A percentile compares a stretch with the other conserved stretches of the same genome.
Evolutionary conservation across 2,113 vertebrate genomes (phyloP).

Genomic region (Seriola rivoliana): DNA sequence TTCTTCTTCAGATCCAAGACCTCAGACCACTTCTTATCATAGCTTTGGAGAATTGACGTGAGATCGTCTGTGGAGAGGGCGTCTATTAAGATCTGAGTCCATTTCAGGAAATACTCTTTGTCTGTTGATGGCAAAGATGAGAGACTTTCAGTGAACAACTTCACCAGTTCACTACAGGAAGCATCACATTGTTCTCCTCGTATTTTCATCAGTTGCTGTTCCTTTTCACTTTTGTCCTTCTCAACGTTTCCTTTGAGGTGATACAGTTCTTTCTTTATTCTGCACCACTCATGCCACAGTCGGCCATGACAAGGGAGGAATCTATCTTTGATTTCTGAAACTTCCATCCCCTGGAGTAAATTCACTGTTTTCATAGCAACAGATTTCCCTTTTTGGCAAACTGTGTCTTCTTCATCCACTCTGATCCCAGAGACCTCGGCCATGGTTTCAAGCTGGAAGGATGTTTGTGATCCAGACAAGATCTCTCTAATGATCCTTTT

Average conservation of each 20-base stretch:
- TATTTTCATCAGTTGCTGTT: constrained; percentile 71
- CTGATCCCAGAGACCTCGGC: constrained; percentile 53
- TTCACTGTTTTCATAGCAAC: constrained; percentile 45
- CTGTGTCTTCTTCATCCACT: constrained; percentile 70
- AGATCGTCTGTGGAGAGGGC: constrained; percentile 54
- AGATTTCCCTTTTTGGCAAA: constrained; percentile 64
- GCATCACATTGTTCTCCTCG: constrained; percentile 65
- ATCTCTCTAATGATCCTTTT: constrained; percentile 55
- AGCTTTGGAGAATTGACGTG: constrained; percentile 36
- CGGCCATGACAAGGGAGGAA: constrained; percentile 69
- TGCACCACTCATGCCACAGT: constrained; percentile 78
- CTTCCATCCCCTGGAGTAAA: constrained; percentile 52
- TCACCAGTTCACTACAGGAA: constrained; percentile 33
- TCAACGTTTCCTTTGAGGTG: constrained; percentile 75
- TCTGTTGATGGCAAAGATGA: constrained; percentile 25
- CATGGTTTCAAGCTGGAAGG: constrained; percentile 69
- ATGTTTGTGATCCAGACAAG: constrained; percentile 35
- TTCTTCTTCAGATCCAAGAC: too few relatives aligned
- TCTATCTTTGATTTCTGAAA: constrained; percentile 72
- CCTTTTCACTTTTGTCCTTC: constrained; percentile 69
- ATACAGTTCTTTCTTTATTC: constrained; percentile 76
- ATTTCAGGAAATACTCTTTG: constrained; percentile 81
- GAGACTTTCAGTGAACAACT: constrained; percentile 54
- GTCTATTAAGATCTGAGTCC: constrained; percentile 74
- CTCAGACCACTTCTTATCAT: constrained; percentile 37